phyloP scores from a whole-genome alignment of 2,888 invertebrate genomes.

The Gymnosoma rotundatum region DNA sequence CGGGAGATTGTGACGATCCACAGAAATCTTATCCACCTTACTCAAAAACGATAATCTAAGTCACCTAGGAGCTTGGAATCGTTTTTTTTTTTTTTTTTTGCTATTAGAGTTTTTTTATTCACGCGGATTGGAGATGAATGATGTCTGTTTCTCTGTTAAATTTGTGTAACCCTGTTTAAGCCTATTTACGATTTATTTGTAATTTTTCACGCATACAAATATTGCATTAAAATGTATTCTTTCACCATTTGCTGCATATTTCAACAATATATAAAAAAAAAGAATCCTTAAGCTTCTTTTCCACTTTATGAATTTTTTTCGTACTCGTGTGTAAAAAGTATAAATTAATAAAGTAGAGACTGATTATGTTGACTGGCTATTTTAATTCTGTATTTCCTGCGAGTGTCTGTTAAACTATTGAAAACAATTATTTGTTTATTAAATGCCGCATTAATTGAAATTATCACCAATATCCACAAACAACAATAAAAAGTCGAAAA shows the following conservation, averaged over 20 bases:
- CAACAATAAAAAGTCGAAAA: slow-evolving; percentile 26
- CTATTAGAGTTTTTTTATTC: no score
- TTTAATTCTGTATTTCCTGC: not conserved
- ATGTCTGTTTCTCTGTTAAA: not conserved
- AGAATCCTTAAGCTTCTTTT: slow-evolving; percentile 64
- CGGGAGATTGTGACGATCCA: no score
- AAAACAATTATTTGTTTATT: slow-evolving; percentile 72
- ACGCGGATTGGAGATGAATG: no score
- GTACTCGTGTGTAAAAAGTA: slow-evolving; percentile 28
- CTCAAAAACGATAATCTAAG: no score
- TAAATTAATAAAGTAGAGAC: slow-evolving; percentile 42
- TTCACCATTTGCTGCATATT: slow-evolving; percentile 33
- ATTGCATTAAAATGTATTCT: slow-evolving; percentile 33
- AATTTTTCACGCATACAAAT: slow-evolving; percentile 40
- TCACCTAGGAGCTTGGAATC: no score
- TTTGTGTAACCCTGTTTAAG: not conserved
- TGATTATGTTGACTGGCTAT: slow-evolving; percentile 13
- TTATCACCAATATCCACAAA: slow-evolving; percentile 65
- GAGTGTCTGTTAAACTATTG: slow-evolving; percentile 32
- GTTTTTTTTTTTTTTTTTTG: no score
- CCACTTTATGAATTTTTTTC: slow-evolving; percentile 53
- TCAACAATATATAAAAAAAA: slow-evolving; percentile 10
- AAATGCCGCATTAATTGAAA: slow-evolving; percentile 72
- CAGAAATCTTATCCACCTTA: no score
- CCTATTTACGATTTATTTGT: slow-evolving; percentile 18